phyloP scores from a whole-genome alignment of 2,113 vertebrate species.

The Phylloscopus trochiloides region DNA sequence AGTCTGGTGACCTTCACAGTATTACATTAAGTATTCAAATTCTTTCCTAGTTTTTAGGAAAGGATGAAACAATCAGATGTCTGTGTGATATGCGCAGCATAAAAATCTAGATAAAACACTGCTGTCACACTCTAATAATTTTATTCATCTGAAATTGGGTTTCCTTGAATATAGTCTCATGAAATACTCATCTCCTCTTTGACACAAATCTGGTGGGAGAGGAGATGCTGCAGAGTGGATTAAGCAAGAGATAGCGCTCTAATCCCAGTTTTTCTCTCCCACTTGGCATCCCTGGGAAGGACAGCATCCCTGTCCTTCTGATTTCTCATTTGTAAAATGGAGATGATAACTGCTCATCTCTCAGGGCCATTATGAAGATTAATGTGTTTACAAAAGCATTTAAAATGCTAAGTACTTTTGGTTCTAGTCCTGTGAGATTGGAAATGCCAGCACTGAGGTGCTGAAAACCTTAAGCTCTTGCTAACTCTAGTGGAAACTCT shows the following conservation, averaged over 20 bases:
- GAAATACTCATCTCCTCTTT: not conserved
- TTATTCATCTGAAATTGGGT: not conserved
- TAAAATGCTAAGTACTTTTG: slow-evolving; percentile 53
- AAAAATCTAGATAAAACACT: slow-evolving; percentile 1
- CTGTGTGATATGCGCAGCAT: not conserved
- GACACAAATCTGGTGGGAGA: not conserved
- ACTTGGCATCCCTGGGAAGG: not conserved
- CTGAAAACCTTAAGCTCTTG: slow-evolving; percentile 39
- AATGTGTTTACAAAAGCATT: slow-evolving; percentile 62
- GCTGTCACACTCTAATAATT: not conserved
- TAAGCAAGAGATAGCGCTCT: slow-evolving; percentile 49
- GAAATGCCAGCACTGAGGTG: slow-evolving; percentile 23
- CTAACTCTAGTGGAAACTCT: slow-evolving; percentile 37
- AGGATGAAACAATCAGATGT: not conserved
- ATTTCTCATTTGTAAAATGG: slow-evolving; percentile 58
- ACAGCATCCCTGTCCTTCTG: slow-evolving; percentile 25
- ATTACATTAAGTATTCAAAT: not conserved
- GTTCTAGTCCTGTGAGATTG: slow-evolving; percentile 43
- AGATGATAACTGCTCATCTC: slow-evolving; percentile 60
- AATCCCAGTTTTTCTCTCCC: slow-evolving; percentile 27
- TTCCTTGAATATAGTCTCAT: not conserved
- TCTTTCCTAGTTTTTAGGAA: not conserved
- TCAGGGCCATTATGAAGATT: slow-evolving; percentile 54
- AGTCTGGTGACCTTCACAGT: not conserved
- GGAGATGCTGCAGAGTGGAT: not conserved